Conservation (phyloP, 2,888 invertebrate genomes). For the Oxycera nigricornis region DNA sequence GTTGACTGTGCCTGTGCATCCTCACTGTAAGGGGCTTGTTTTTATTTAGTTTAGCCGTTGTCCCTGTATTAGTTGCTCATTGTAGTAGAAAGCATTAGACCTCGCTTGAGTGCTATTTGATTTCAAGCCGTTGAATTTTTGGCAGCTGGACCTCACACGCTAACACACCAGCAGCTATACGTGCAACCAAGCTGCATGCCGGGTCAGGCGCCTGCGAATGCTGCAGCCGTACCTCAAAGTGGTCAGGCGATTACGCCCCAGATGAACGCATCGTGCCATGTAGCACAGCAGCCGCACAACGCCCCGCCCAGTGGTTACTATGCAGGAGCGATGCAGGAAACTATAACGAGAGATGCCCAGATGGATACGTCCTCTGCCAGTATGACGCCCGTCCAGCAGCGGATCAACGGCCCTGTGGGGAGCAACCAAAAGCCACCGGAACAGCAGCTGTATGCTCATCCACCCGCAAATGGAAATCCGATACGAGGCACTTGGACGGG, state of each 20-base stretch:
- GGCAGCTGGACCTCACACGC: constrained; percentile 59
- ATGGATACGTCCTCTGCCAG: constrained; percentile 52
- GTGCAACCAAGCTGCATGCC: neutral
- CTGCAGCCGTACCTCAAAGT: constrained; percentile 49
- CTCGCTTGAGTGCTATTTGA: neutral
- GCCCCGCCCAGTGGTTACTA: constrained; percentile 47
- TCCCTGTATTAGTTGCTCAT: neutral
- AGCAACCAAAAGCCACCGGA: constrained; percentile 57
- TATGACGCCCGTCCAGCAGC: constrained; percentile 59
- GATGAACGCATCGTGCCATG: neutral
- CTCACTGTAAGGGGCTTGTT: constrained; percentile 59
- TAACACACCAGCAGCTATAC: constrained; percentile 54
- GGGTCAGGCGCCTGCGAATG: constrained; percentile 56
- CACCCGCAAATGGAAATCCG: constrained; percentile 56
- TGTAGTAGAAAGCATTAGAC: neutral
- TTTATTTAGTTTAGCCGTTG: constrained; percentile 36
- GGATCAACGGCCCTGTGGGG: constrained; percentile 61
- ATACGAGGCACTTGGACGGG: constrained; percentile 82
- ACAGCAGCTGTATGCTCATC: constrained; percentile 59
- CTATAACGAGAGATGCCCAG: constrained; percentile 54
- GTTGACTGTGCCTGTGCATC: constrained; percentile 56
- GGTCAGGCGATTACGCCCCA: neutral
- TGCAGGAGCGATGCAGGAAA: constrained; percentile 50
- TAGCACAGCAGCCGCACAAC: constrained; percentile 54
- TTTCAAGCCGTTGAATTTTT: constrained; percentile 54